These are phyloP conservation scores for Amazona vittata DNA, from an alignment of 2,113 vertebrate genomes.

Conservation along the genomic window DNA sequence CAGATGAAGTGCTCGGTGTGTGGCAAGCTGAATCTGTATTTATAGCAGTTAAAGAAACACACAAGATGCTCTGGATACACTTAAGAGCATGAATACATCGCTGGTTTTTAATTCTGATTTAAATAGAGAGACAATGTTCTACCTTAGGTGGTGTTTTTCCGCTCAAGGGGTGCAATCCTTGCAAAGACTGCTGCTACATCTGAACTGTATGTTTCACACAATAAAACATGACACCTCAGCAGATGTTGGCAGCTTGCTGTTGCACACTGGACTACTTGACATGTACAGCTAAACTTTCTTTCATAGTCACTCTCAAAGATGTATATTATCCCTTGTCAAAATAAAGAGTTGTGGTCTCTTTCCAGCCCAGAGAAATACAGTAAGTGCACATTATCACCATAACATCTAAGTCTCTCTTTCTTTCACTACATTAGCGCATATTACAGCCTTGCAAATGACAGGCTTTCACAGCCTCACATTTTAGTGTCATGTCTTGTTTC, in stretches of 20 bases:
- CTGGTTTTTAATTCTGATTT: constrained; percentile 29
- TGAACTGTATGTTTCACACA: background rate
- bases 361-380: background rate
- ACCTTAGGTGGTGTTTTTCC: background rate
- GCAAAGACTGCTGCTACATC: background rate
- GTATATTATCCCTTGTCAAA: background rate
- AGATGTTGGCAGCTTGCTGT: background rate
- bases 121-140: constrained; percentile 11
- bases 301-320: background rate
- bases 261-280: background rate
- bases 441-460: constrained; percentile 25
- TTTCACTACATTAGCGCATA: background rate
- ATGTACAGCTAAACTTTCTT: background rate
- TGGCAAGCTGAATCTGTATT: constrained; percentile 48
- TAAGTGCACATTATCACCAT: background rate
- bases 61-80: background rate
- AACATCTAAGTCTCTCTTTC: background rate
- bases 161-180: background rate
- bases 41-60: constrained; percentile 50
- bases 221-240: background rate
- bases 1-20: constrained; percentile 59
- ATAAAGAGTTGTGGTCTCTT: constrained; percentile 13
- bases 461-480: background rate
- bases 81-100: background rate
- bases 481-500: background rate